Evolutionary conservation across 2,888 invertebrate genomes (phyloP).

Genomic region (Erebia epiphron): DNA sequence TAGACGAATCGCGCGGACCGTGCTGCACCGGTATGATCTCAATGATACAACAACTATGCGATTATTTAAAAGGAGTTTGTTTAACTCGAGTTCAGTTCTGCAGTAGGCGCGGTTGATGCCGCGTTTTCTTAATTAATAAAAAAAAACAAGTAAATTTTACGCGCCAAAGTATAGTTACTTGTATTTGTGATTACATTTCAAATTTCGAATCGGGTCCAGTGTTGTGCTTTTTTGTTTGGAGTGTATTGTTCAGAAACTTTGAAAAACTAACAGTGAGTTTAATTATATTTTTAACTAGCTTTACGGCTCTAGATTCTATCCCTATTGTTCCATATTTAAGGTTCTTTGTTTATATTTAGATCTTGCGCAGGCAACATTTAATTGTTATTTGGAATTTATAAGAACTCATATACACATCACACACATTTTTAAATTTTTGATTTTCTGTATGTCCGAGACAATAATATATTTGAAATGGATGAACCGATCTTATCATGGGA

Average conservation of each 20-base stretch:
- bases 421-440: too few relatives aligned
- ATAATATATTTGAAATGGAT: too few relatives aligned
- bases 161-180: constrained; percentile 59
- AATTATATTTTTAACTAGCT: background rate
- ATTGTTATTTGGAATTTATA: too few relatives aligned
- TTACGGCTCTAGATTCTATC: background rate
- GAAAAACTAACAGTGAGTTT: constrained; percentile 48
- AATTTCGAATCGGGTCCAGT: constrained; percentile 53
- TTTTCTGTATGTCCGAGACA: too few relatives aligned
- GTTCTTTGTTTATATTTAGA: too few relatives aligned
- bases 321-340: background rate
- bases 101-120: constrained; percentile 55
- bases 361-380: too few relatives aligned
- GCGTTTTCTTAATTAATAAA: constrained; percentile 57
- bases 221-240: constrained; percentile 53
- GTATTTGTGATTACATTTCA: constrained; percentile 52
- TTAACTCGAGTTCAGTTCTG: constrained; percentile 49
- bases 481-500: too few relatives aligned
- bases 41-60: constrained; percentile 28
- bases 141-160: constrained; percentile 61
- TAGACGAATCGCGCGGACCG: constrained; percentile 6
- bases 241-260: constrained; percentile 53
- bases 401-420: too few relatives aligned
- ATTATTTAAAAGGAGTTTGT: constrained; percentile 60
- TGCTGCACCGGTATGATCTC: constrained; percentile 10